These are phyloP conservation scores for Boloria selene DNA, from an alignment of 2,888 invertebrate genomes.

Conservation along the genomic window DNA sequence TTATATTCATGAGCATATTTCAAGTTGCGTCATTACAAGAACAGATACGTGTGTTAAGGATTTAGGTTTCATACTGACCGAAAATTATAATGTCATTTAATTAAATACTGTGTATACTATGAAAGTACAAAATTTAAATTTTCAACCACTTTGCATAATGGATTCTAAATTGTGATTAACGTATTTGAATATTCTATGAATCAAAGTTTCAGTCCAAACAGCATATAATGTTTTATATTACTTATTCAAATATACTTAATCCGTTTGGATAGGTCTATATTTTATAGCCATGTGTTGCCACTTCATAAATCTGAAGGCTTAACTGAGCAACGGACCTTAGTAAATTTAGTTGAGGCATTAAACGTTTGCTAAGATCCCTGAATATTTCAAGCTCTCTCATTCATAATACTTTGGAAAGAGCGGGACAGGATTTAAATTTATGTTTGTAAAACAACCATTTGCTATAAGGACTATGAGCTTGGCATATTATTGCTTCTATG, in stretches of 20 bases:
- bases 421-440: slow-evolving; percentile 25
- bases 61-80: too few species aligned
- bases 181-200: slow-evolving; percentile 16
- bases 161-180: slow-evolving; percentile 18
- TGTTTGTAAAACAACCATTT: slow-evolving; percentile 33
- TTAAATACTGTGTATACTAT: neutral
- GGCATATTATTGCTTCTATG: slow-evolving; percentile 31
- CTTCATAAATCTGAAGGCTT: slow-evolving; percentile 42
- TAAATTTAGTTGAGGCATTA: slow-evolving; percentile 38
- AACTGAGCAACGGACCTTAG: slow-evolving; percentile 38
- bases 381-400: slow-evolving; percentile 30
- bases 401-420: slow-evolving; percentile 30
- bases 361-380: slow-evolving; percentile 33
- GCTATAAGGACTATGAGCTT: slow-evolving; percentile 30
- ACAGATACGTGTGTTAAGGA: neutral
- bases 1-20: slow-evolving; percentile 1
- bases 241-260: slow-evolving; percentile 33
- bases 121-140: slow-evolving; percentile 1
- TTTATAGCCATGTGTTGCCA: slow-evolving; percentile 42
- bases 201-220: slow-evolving; percentile 10
- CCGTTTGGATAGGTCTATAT: slow-evolving; percentile 33
- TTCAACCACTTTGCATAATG: slow-evolving; percentile 20
- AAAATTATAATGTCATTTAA: too few species aligned
- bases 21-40: slow-evolving; percentile 4
- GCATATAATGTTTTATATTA: slow-evolving; percentile 27